A percentile compares a stretch with the other conserved stretches of the same genome.
These are phyloP conservation scores for Chloropsis hardwickii DNA, from an alignment of 2,113 vertebrate species.

Conservation along the genomic window DNA sequence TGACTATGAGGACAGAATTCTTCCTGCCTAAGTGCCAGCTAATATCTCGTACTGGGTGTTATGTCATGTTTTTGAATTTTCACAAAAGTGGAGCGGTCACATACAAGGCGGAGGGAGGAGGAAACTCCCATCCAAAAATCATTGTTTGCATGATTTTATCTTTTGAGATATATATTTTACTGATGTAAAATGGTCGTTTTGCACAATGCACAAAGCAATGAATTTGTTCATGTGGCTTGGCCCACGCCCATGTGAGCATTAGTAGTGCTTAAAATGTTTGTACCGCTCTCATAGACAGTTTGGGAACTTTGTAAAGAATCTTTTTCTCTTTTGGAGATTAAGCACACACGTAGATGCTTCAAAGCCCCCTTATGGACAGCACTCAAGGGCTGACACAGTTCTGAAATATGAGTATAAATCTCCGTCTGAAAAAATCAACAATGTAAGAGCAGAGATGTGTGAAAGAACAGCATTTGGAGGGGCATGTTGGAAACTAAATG, in stretches of 20 bases:
- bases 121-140: background rate
- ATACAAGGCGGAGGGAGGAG: background rate
- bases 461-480: background rate
- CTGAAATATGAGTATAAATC: background rate
- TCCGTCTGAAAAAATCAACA: background rate
- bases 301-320: background rate
- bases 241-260: background rate
- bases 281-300: background rate
- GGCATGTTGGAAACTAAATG: background rate
- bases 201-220: background rate
- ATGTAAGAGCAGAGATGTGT: background rate
- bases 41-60: background rate
- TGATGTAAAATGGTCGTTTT: background rate
- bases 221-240: background rate
- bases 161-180: background rate
- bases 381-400: background rate
- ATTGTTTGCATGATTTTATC: background rate
- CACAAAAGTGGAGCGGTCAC: accelerated
- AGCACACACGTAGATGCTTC: background rate
- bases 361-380: background rate
- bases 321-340: background rate
- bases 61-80: background rate
- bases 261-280: background rate
- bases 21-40: background rate
- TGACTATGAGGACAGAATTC: background rate